These are phyloP conservation scores for Nibea albiflora DNA, from an alignment of 2,113 vertebrate species.

Conservation along the genomic window DNA sequence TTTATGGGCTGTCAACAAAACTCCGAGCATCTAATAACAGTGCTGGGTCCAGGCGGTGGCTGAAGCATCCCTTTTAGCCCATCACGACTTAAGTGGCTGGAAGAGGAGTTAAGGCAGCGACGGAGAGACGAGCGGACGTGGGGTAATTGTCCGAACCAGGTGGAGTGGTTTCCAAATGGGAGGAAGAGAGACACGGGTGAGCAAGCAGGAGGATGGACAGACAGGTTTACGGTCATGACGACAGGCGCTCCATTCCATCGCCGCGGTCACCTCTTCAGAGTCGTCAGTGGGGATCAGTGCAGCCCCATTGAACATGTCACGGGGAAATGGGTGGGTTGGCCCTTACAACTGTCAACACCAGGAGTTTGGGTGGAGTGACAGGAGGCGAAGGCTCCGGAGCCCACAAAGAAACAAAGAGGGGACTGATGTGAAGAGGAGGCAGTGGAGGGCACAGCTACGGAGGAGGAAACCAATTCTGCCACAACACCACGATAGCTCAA, in stretches of 20 bases:
- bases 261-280: conserved; percentile 73
- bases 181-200: conserved; percentile 74
- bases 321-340: conserved; percentile 65
- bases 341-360: conserved; percentile 65
- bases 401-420: conserved; percentile 49
- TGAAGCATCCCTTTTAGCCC: conserved; percentile 81
- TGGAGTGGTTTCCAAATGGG: conserved; percentile 81
- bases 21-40: conserved; percentile 77
- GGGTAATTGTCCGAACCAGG: conserved; percentile 80
- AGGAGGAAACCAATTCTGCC: conserved; percentile 39
- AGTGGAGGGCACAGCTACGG: conserved; percentile 6
- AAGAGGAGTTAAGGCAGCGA: conserved; percentile 77
- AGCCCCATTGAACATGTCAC: conserved; percentile 80
- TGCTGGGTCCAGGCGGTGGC: conserved; percentile 65
- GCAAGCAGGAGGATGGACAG: conserved; percentile 72
- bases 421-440: conserved; percentile 47
- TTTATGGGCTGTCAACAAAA: conserved; percentile 80
- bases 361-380: conserved; percentile 71
- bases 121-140: conserved; percentile 63
- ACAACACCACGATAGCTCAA: conserved; percentile 10
- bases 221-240: conserved; percentile 65
- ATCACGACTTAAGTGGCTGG: conserved; percentile 82
- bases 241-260: conserved; percentile 53
- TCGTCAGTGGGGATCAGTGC: conserved; percentile 79
- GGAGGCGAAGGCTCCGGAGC: conserved; percentile 33